A percentile compares a stretch with the other conserved stretches of the same genome.
Conservation (phyloP, 2,797 vertebrate genomes). For the Psittacula derbiana region DNA sequence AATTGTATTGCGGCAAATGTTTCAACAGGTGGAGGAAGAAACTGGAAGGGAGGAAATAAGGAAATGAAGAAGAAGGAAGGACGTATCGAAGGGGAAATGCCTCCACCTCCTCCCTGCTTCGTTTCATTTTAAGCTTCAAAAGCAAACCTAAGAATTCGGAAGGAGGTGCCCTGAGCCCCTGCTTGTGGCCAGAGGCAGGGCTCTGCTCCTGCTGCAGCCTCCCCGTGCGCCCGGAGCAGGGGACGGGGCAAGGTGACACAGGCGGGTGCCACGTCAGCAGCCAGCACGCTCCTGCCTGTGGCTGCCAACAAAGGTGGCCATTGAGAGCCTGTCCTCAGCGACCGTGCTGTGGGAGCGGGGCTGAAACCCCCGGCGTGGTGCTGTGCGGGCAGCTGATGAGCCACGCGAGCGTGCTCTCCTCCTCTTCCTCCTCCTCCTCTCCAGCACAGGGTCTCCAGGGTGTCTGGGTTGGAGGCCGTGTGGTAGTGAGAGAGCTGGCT, state of each 20-base stretch:
- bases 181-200: background rate
- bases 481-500: background rate
- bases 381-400: background rate
- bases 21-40: background rate
- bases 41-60: background rate
- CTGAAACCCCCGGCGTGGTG: background rate
- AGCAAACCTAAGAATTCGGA: background rate
- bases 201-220: background rate
- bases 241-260: background rate
- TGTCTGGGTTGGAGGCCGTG: background rate
- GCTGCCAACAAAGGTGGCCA: background rate
- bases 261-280: background rate
- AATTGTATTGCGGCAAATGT: rapidly evolving
- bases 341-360: background rate
- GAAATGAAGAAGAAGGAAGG: background rate
- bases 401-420: background rate
- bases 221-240: rapidly evolving
- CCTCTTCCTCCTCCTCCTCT: background rate
- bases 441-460: background rate
- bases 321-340: rapidly evolving
- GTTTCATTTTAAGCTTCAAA: background rate
- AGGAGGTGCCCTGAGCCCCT: background rate
- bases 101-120: background rate
- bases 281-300: background rate
- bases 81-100: background rate